These are phyloP conservation scores for Drosophila neonasuta DNA, from an alignment of 2,888 invertebrate species.

Conservation along the genomic window DNA sequence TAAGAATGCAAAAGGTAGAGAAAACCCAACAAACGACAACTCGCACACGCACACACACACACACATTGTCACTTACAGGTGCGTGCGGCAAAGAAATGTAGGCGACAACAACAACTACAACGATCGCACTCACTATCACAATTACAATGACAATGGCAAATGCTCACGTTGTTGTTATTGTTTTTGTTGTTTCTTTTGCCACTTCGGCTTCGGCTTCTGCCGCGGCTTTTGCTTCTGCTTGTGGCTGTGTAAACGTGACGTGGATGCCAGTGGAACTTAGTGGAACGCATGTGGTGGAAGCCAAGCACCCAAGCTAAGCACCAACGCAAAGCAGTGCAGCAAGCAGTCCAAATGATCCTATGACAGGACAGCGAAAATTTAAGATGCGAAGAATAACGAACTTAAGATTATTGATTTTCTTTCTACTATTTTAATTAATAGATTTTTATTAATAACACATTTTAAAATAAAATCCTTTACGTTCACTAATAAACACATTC, in stretches of 20 bases:
- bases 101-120: conserved; percentile 56
- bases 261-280: conserved; percentile 36
- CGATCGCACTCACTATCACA: conserved; percentile 23
- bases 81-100: conserved; percentile 64
- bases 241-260: conserved; percentile 60
- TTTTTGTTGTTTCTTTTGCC: conserved; percentile 5
- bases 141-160: conserved; percentile 49
- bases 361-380: not conserved
- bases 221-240: conserved; percentile 22
- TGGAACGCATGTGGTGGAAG: conserved; percentile 54
- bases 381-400: not conserved
- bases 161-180: conserved; percentile 40
- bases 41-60: conserved; percentile 19
- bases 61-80: conserved; percentile 38
- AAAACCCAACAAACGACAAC: conserved; percentile 48
- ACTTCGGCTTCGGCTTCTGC: conserved; percentile 25
- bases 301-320: conserved; percentile 24
- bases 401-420: not conserved
- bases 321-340: not conserved
- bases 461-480: too few species aligned
- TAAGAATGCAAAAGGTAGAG: conserved; percentile 82
- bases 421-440: not conserved
- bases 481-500: too few species aligned
- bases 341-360: conserved; percentile 14
- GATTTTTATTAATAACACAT: too few species aligned